Percentiles rank a stretch among this genome's conserved stretches.
phyloP scores from a whole-genome alignment of 2,113 vertebrate species.

The Telmatochromis sp. region DNA sequence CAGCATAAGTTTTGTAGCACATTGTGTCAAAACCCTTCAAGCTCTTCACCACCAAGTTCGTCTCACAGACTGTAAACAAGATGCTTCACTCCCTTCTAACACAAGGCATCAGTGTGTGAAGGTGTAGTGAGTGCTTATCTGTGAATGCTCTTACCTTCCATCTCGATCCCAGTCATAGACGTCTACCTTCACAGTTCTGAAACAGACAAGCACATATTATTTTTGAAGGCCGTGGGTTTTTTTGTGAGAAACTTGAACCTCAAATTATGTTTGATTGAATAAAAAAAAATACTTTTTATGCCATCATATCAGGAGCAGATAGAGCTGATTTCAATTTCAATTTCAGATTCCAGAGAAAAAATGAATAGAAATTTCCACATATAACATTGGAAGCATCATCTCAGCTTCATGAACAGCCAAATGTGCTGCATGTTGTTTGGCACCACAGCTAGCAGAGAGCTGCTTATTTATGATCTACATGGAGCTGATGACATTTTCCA shows the following conservation, averaged over 20 bases:
- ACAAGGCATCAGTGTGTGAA: not conserved
- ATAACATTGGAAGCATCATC: not conserved
- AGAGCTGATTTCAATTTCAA: not conserved
- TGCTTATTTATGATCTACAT: not conserved
- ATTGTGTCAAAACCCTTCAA: not conserved
- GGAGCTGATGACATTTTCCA: not conserved
- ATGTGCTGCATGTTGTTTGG: not conserved
- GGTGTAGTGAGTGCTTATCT: not conserved
- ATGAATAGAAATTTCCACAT: not conserved
- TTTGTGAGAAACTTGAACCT: not conserved
- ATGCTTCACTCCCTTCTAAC: not conserved
- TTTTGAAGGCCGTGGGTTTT: not conserved
- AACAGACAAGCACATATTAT: constrained; percentile 3
- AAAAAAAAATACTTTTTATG: not conserved
- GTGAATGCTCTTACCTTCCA: constrained; percentile 78
- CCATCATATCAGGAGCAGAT: not conserved
- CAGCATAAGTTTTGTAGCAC: not conserved
- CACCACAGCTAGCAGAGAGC: not conserved
- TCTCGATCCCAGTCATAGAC: constrained; percentile 97
- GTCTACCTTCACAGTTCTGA: constrained; percentile 92
- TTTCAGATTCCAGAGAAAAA: not conserved
- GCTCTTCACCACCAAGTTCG: not conserved
- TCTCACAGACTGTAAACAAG: not conserved
- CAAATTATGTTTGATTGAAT: not conserved
- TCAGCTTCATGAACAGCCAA: not conserved